Percentiles rank a stretch among this genome's conserved stretches.
phyloP scores from a whole-genome alignment of 2,113 vertebrate genomes.

The Acinonyx jubatus region DNA sequence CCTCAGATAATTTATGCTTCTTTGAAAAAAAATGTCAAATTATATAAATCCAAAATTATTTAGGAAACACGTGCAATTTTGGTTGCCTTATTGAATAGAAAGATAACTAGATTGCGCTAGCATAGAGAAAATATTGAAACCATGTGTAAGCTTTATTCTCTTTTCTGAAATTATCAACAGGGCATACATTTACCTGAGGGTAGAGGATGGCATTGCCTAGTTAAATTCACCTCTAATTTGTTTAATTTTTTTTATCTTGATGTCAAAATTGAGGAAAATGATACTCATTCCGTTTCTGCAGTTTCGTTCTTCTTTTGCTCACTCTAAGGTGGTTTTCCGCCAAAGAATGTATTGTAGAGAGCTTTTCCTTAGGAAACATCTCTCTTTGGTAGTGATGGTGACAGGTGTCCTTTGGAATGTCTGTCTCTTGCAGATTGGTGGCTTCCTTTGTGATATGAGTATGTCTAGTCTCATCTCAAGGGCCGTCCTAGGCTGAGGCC shows the following conservation, averaged over 20 bases:
- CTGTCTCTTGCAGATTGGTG: background rate
- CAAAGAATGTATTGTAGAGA: background rate
- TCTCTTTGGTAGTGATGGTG: background rate
- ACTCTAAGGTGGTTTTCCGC: background rate
- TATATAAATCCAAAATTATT: slow-evolving; percentile 67
- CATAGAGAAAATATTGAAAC: slow-evolving; percentile 63
- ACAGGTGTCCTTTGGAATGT: background rate
- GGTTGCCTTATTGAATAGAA: slow-evolving; percentile 64
- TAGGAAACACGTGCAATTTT: slow-evolving; percentile 62
- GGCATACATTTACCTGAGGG: slow-evolving; percentile 53
- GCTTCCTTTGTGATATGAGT: background rate
- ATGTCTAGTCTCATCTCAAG: background rate
- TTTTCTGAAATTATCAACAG: slow-evolving; percentile 49
- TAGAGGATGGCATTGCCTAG: background rate
- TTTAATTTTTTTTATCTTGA: slow-evolving; percentile 41
- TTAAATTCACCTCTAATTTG: slow-evolving; percentile 50
- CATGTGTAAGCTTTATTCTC: slow-evolving; percentile 28
- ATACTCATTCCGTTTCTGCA: background rate
- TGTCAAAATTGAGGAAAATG: slow-evolving; percentile 19
- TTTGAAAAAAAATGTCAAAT: slow-evolving; percentile 31
- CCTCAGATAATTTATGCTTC: slow-evolving; percentile 46
- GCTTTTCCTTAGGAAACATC: background rate
- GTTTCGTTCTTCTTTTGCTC: background rate
- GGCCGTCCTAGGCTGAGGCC: background rate
- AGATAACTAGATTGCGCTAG: slow-evolving; percentile 64